Conservation (phyloP, 2,888 invertebrate species). For the Mamestra brassicae region DNA sequence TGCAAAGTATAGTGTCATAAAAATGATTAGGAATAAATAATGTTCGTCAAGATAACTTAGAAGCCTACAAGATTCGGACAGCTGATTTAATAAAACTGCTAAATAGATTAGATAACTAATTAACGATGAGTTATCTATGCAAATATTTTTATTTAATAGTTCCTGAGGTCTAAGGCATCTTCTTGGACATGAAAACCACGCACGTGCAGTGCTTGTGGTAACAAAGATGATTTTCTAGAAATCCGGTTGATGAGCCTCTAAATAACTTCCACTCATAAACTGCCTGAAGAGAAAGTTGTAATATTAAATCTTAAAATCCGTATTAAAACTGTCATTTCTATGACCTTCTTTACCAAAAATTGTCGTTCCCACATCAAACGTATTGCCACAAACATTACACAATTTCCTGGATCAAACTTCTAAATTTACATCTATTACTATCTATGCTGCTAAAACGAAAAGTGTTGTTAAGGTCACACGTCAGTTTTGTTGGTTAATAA, state of each 20-base stretch:
- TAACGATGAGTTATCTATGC: conserved; percentile 2
- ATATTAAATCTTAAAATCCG: conserved; percentile 12
- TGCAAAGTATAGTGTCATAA: conserved; percentile 16
- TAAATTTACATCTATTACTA: neutral
- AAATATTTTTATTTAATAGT: conserved; percentile 3
- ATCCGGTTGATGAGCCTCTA: conserved; percentile 8
- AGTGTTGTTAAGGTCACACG: conserved; percentile 16
- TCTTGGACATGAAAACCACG: neutral
- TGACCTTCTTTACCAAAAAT: conserved; percentile 7
- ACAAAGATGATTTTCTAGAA: conserved; percentile 28
- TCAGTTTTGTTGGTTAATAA: conserved; percentile 12
- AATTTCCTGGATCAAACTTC: conserved; percentile 7
- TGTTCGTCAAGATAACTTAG: neutral
- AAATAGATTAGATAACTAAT: conserved; percentile 4
- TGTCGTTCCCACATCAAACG: conserved; percentile 22
- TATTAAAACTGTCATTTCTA: conserved; percentile 1
- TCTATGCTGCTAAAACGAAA: conserved; percentile 11
- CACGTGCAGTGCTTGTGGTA: conserved; percentile 29
- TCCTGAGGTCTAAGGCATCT: neutral
- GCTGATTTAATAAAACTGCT: conserved; percentile 28
- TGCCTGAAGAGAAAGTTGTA: conserved; percentile 32
- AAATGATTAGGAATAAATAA: conserved; percentile 16
- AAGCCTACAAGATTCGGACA: conserved; percentile 12
- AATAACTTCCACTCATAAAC: neutral
- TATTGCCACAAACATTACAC: conserved; percentile 1